Conservation (phyloP, 2,888 invertebrate species). For the Seira sanloemensis region DNA sequence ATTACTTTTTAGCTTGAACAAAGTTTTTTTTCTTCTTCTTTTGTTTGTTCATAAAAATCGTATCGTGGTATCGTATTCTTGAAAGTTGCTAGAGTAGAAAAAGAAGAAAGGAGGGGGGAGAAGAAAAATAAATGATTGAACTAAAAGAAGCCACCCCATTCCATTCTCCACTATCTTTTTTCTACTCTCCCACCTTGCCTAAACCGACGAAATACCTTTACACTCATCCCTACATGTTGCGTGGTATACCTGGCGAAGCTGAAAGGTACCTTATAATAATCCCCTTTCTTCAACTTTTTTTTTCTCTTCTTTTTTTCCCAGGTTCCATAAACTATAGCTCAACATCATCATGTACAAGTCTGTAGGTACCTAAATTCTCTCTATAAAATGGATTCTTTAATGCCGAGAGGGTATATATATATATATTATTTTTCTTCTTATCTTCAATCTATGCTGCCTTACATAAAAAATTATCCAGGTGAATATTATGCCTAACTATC, state of each 20-base stretch:
- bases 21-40: conserved; percentile 17
- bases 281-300: too few relatives aligned
- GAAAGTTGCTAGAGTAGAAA: neutral
- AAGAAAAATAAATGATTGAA: conserved; percentile 23
- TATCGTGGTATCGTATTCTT: conserved; percentile 23
- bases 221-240: too few relatives aligned
- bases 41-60: conserved; percentile 33
- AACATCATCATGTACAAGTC: too few relatives aligned
- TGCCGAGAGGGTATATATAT: conserved; percentile 7
- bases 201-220: conserved; percentile 47
- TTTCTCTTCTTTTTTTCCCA: too few relatives aligned
- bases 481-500: conserved; percentile 10
- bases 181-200: conserved; percentile 51
- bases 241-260: conserved; percentile 1
- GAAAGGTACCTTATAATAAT: neutral
- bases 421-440: neutral
- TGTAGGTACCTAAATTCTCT: conserved; percentile 5
- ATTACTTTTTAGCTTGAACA: conserved; percentile 52
- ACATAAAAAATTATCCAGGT: neutral
- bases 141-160: conserved; percentile 50
- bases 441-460: conserved; percentile 5
- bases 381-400: neutral
- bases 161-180: conserved; percentile 22
- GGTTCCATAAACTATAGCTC: conserved; percentile 6
- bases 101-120: neutral